Conservation (phyloP, 2,113 vertebrate species). For the Lepidothrix coronata region DNA sequence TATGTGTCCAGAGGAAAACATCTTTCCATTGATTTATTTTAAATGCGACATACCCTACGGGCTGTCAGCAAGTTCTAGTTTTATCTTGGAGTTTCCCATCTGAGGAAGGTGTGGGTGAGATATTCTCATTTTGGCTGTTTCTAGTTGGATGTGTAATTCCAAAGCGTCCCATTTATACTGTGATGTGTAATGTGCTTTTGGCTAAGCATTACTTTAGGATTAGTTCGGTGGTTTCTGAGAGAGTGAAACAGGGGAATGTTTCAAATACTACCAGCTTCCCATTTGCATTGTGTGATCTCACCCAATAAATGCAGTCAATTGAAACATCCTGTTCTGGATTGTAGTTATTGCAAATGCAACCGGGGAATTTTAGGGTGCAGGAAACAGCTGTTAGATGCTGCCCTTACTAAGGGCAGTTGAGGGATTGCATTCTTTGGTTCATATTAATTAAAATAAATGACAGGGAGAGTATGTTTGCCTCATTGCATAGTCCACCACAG, state of each 20-base stretch:
- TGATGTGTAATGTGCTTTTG: not conserved
- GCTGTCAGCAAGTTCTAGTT: not conserved
- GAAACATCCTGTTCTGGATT: not conserved
- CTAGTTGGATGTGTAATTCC: not conserved
- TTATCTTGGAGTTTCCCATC: not conserved
- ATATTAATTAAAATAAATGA: not conserved
- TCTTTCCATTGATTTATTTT: not conserved
- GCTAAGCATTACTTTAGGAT: not conserved
- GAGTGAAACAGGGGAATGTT: not conserved
- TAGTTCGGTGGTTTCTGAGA: not conserved
- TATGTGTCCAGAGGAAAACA: not conserved
- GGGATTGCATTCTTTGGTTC: not conserved
- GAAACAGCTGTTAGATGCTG: not conserved
- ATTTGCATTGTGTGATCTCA: accelerated
- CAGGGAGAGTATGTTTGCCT: not conserved
- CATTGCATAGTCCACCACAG: not conserved
- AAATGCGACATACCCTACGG: not conserved
- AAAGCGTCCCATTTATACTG: not conserved
- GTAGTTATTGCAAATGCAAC: not conserved
- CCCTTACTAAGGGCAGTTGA: not conserved
- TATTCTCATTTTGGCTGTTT: not conserved
- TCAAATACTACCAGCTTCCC: not conserved
- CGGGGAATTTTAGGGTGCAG: not conserved
- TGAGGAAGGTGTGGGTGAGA: not conserved
- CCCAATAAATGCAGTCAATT: not conserved